These are phyloP conservation scores for Platypus cylindrus DNA, from an alignment of 2,888 invertebrate species.

Conservation along the genomic window DNA sequence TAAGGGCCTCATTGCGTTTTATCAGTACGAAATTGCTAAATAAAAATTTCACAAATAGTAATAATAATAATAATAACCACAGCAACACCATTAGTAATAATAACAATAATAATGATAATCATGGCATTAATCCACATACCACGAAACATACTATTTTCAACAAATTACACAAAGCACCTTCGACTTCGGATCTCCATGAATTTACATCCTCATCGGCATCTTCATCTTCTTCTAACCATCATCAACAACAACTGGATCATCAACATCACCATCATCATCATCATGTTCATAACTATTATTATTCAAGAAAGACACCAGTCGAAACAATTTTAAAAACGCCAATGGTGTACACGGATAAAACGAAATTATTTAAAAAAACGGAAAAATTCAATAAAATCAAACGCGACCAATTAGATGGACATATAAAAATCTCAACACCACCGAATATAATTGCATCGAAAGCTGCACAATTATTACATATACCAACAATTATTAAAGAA, in stretches of 20 bases:
- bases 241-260: too few relatives aligned
- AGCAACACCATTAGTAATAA: too few relatives aligned
- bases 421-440: constrained; percentile 23
- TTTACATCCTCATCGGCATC: constrained; percentile 8
- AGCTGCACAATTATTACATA: constrained; percentile 48
- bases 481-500: constrained; percentile 31
- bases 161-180: constrained; percentile 24
- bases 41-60: constrained; percentile 19
- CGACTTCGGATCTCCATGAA: constrained; percentile 24
- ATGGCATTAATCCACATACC: constrained; percentile 1
- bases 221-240: constrained; percentile 5
- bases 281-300: constrained; percentile 6
- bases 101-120: constrained; percentile 4
- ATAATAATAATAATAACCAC: too few relatives aligned
- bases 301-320: constrained; percentile 12
- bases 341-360: constrained; percentile 18
- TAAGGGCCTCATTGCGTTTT: constrained; percentile 55
- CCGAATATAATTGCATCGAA: constrained; percentile 47
- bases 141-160: constrained; percentile 4
- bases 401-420: constrained; percentile 18
- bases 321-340: constrained; percentile 33
- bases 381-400: constrained; percentile 21
- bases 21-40: constrained; percentile 47
- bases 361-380: constrained; percentile 18
- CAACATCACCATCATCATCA: constrained; percentile 3